Base-by-base conservation (phyloP, 2,797 vertebrate species). In the Holocentrus rufus region DNA sequence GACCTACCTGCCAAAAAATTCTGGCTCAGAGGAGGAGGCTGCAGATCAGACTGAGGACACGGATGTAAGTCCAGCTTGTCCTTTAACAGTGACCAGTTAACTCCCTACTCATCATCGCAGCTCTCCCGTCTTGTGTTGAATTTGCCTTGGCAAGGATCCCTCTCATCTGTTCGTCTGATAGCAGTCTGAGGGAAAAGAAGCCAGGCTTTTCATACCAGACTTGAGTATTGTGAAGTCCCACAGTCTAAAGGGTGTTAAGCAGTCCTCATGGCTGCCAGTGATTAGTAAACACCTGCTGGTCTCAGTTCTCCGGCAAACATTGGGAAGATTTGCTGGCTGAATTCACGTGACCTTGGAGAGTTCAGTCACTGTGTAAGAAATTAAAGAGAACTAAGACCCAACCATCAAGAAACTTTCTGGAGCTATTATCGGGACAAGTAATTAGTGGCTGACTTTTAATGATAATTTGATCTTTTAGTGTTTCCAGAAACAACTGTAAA, bases 1-100 rank as follows among this genome's bases (percentile, higher is more conserved):
- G 97, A 97, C 96, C 13, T 99, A 98, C 73, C 88, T 98, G 70
- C 97, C 97, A 64, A 97, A 96, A 92, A 94, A 85, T 88, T 87
- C 76, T 17, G 95, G 93, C 39, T 94, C 96, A 56, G 96, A 95
- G 86, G 97, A 96, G 53, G 96, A 97, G 75, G 82, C 92, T 0
- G 46, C 91, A 30, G 96, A 98, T 77, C 96, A 95, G 85, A 91
- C 89, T 0, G 97, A 98, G 77, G 95, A 97, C 63, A 72, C 88
- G 18, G 97, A 98, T 91, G 98, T 98, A 88, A 92, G 95, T 82
- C 47, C 49, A 6, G 3, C 20, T 60, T 17, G 11, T 31, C 7
- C 5, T 77, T 62, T 2, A 34, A 25, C 62, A 46, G 30, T 9
- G 47, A 25, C 4, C 31, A 11, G 0, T 15, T 13, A 27, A 25